phyloP scores from a whole-genome alignment of 1,140 invertebrate genomes.

The Venturia canescens region DNA sequence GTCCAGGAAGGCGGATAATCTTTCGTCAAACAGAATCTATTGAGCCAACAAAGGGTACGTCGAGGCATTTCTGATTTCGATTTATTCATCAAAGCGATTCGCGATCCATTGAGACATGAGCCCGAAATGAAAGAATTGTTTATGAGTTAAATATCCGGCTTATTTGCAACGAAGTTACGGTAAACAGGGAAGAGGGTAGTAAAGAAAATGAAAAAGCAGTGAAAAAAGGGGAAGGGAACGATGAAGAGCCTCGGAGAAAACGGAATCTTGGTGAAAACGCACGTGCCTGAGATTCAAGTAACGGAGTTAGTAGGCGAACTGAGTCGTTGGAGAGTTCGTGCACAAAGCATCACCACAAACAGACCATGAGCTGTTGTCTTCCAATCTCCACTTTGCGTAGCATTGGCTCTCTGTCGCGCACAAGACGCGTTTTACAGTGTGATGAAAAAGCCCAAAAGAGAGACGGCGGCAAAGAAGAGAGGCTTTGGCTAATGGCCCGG shows the following conservation, averaged over 20 bases:
- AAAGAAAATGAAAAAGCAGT: not conserved
- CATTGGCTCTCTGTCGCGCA: conserved; percentile 26
- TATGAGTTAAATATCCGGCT: not conserved
- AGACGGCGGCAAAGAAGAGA: conserved; percentile 48
- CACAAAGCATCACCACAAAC: conserved; percentile 65
- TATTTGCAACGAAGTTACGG: not conserved
- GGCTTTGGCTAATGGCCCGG: conserved; percentile 67
- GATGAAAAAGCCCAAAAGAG: conserved; percentile 37
- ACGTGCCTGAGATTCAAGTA: conserved; percentile 69
- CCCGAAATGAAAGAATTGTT: too few species aligned
- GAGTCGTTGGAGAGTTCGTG: conserved; percentile 52
- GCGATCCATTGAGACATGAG: too few species aligned
- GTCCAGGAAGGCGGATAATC: too few species aligned
- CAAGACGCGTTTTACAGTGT: conserved; percentile 5
- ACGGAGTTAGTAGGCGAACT: conserved; percentile 64
- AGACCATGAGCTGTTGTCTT: conserved; percentile 52
- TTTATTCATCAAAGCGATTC: too few species aligned
- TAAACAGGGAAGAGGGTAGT: not conserved
- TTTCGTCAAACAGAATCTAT: too few species aligned
- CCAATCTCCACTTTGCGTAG: conserved; percentile 40
- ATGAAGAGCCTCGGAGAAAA: conserved; percentile 45
- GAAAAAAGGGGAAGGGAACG: not conserved
- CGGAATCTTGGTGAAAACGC: conserved; percentile 66
- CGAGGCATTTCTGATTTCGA: too few species aligned
- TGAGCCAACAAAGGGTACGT: too few species aligned